phyloP scores from a whole-genome alignment of 2,113 vertebrate genomes.

The Scolopax mira region DNA sequence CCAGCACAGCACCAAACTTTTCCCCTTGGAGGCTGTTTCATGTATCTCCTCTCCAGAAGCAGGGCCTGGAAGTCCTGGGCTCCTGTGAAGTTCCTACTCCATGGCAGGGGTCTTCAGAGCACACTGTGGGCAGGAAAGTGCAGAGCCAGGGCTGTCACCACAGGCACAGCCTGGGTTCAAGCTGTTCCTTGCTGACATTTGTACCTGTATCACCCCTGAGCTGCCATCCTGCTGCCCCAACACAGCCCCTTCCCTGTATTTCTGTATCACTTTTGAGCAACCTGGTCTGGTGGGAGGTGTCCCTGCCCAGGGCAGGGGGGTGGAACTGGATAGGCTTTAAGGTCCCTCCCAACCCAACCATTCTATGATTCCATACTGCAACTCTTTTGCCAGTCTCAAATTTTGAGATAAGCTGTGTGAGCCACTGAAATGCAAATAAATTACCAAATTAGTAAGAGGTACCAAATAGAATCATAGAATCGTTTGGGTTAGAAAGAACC shows the following conservation, averaged over 20 bases:
- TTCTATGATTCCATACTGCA: not conserved
- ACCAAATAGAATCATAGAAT: not conserved
- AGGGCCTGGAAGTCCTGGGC: not conserved
- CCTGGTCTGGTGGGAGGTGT: not conserved
- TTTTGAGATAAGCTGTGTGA: not conserved
- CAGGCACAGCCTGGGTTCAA: not conserved
- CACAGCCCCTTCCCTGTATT: not conserved
- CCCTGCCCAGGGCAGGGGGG: not conserved
- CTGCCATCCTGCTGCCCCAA: not conserved
- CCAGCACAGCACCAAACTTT: not conserved
- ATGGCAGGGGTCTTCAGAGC: not conserved
- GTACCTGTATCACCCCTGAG: fast-evolving
- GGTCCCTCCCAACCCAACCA: not conserved
- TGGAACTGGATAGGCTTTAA: not conserved
- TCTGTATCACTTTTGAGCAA: not conserved
- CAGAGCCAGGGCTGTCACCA: not conserved
- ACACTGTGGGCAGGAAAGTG: not conserved
- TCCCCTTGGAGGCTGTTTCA: no score
- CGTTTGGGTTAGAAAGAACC: not conserved
- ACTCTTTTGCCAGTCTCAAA: not conserved
- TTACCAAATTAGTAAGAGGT: not conserved
- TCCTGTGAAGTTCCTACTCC: not conserved
- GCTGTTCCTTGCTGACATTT: not conserved
- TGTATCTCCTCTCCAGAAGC: not conserved
- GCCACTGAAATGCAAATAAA: not conserved